phyloP scores from a whole-genome alignment of 1,140 invertebrate genomes.

The Nephila pilipes region DNA sequence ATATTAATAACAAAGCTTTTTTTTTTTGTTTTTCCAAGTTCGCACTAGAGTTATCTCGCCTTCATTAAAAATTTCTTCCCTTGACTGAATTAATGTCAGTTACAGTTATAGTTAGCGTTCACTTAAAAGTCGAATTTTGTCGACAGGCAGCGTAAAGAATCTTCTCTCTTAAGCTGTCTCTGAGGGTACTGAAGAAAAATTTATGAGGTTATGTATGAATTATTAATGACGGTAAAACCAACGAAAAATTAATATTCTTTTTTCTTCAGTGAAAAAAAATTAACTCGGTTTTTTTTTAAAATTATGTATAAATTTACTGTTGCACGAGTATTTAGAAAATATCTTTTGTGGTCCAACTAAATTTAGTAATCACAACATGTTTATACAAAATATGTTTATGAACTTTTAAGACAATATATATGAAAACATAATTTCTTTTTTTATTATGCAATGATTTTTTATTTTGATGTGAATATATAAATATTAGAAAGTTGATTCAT shows the following conservation, averaged over 20 bases:
- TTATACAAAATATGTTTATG: no score
- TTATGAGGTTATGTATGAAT: not conserved
- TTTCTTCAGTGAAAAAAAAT: no score
- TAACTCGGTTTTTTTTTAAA: no score
- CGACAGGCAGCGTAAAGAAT: not conserved
- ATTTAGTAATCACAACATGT: no score
- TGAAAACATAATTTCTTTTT: no score
- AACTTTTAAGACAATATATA: no score
- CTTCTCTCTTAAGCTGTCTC: not conserved
- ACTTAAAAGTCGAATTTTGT: not conserved
- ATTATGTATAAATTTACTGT: no score
- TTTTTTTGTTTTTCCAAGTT: not conserved
- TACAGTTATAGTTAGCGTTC: conserved; percentile 4
- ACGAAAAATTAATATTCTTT: not conserved
- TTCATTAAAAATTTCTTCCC: conserved; percentile 11
- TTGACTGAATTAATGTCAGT: conserved; percentile 31
- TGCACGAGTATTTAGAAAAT: no score
- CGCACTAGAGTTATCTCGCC: not conserved
- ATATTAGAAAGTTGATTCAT: no score
- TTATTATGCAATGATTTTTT: no score
- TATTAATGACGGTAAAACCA: not conserved
- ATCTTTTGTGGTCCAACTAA: no score
- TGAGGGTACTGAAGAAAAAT: not conserved
- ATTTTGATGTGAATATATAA: no score
- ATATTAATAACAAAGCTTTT: conserved; percentile 32